Base-by-base conservation (phyloP, 2,888 invertebrate species). In the Anoplius nigerrimus region DNA sequence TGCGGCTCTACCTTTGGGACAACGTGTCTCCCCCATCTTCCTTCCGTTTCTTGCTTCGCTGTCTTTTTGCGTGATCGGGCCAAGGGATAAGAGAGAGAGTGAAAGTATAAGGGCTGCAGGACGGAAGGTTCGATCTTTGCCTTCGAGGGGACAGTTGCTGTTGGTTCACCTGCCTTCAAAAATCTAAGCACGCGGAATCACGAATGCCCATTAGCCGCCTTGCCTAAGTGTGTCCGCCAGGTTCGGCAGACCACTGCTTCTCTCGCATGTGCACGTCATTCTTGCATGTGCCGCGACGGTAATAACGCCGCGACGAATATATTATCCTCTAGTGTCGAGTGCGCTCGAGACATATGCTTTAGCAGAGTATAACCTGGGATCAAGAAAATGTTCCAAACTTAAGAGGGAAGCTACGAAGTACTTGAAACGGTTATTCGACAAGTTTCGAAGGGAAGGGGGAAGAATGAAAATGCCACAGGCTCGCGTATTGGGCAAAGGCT, bases 171-270 rank as follows among this genome's bases (percentile, higher is more conserved):
- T 85, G 84, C 82, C 79, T 66, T 78, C 69, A 67, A 79, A 74
- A 77, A 82, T 84, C 84, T 84, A 84, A 84, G 81, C 84, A 78
- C 84, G 77, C 82, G 81, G 83, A 84, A 84, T 82, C 84, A 84
- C 84, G 84, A 84, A 84, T 75, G 78, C 74, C 81, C 75, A 82
- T 84, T 84, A 82, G 58, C 59, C 54, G 16, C 42, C 27, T 57
- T 61, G 62, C 52, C 59, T 54, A 65, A 65, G 18, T 60, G 69
- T 66, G 69, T 68, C 63, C 59, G 55, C 34, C 34, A 63, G 54
- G 42, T 16, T 45, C 43, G 61, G 52, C 34, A 48, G 48, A 16
- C 48, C 3, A 18, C 22, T 53, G 48, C 20, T 27, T 20, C 21
- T 34, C 21, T 34, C 48, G 42, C 62, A 42, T 66, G 62, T 62